A percentile compares a stretch with the other conserved stretches of the same genome.
Conservation (phyloP, 2,888 invertebrate genomes). For the Deilephila porcellus region DNA sequence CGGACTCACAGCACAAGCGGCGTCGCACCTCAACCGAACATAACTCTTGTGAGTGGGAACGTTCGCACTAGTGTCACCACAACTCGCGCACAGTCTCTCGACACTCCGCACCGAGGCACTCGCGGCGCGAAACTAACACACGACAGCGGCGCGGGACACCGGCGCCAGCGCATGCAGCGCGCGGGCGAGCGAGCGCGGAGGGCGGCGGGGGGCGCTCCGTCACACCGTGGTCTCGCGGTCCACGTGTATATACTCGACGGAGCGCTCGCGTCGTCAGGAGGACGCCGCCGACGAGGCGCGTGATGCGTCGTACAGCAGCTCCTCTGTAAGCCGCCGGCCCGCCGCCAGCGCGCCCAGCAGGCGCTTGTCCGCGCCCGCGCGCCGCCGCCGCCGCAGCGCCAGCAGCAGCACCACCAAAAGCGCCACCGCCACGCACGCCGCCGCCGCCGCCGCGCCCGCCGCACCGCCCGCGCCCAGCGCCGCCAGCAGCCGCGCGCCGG, state of each 20-base stretch:
- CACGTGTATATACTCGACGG: conserved; percentile 96
- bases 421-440: conserved; percentile 79
- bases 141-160: conserved; percentile 18
- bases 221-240: conserved; percentile 97
- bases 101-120: conserved; percentile 35
- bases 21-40: conserved; percentile 29
- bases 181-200: conserved; percentile 33
- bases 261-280: conserved; percentile 95
- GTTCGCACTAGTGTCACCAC: conserved; percentile 37
- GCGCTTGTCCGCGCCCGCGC: conserved; percentile 85
- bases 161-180: conserved; percentile 1
- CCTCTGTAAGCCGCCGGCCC: conserved; percentile 88
- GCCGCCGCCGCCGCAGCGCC: conserved; percentile 83
- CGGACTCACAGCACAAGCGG: conserved; percentile 29
- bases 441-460: conserved; percentile 84
- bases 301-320: conserved; percentile 87
- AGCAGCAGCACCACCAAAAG: conserved; percentile 65
- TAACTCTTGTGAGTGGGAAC: conserved; percentile 34
- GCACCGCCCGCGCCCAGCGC: conserved; percentile 87
- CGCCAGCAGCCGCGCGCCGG: conserved; percentile 70
- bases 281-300: conserved; percentile 83
- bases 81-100: conserved; percentile 42
- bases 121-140: conserved; percentile 35
- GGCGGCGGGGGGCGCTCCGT: conserved; percentile 69
- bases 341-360: conserved; percentile 85